Percentiles rank a stretch among this genome's conserved stretches.
phyloP scores from a whole-genome alignment of 2,797 vertebrate species.

The Danionella dracula region DNA sequence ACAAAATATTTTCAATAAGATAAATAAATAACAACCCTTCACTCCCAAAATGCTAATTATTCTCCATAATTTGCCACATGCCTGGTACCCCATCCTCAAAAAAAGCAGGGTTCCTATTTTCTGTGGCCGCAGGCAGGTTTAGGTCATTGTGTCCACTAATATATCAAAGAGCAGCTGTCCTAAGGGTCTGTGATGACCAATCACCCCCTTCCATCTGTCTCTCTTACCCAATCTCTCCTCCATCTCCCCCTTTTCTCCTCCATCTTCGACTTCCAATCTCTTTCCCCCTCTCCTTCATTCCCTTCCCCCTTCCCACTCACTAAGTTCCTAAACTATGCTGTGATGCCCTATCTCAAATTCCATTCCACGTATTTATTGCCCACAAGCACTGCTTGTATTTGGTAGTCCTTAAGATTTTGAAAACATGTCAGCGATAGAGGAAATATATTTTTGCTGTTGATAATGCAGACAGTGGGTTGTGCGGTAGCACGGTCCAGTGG shows the following conservation, averaged over 20 bases:
- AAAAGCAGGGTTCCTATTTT: constrained; percentile 76
- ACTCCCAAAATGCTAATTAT: constrained; percentile 60
- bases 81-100: constrained; percentile 49
- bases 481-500: no score
- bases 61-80: constrained; percentile 70
- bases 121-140: constrained; percentile 75
- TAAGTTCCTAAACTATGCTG: constrained; percentile 36
- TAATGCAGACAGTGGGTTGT: no score
- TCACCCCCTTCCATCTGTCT: constrained; percentile 75
- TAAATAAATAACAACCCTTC: constrained; percentile 64
- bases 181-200: constrained; percentile 73
- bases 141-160: constrained; percentile 78
- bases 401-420: no score
- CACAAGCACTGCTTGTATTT: no score
- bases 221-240: constrained; percentile 46
- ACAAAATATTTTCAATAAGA: no score
- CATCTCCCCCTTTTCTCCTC: constrained; percentile 54
- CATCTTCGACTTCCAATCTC: constrained; percentile 35
- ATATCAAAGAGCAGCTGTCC: constrained; percentile 96
- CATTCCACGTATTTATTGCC: no score
- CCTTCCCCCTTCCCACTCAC: constrained; percentile 36
- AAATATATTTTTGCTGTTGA: no score
- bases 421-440: no score
- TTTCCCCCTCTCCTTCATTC: constrained; percentile 31
- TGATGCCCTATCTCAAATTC: constrained; percentile 37